Evolutionary conservation across 1,140 invertebrate genomes (phyloP).

Genomic region (Doryteuthis pealeii): DNA sequence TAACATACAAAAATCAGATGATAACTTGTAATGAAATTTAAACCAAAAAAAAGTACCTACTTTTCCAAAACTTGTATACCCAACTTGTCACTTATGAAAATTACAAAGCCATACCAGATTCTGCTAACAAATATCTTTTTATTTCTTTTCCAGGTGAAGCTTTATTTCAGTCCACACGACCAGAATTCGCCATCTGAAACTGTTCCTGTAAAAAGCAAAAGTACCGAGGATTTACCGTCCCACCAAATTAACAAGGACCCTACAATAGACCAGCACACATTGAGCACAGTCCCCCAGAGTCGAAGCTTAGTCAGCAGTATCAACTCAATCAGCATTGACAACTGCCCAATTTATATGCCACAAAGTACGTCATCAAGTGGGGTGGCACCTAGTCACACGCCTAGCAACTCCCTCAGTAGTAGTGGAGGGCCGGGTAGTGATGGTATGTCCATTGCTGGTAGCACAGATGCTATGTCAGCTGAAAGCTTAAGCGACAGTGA

Average conservation of each 20-base stretch:
- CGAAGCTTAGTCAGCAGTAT: neutral
- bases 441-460: constrained; percentile 10
- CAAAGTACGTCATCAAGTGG: too few species aligned
- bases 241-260: constrained; percentile 1
- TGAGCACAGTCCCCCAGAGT: neutral
- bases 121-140: too few species aligned
- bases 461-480: constrained; percentile 18
- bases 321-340: neutral
- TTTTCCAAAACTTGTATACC: too few species aligned
- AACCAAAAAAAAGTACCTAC: too few species aligned
- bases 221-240: constrained; percentile 10
- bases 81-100: too few species aligned
- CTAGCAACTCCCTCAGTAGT: neutral
- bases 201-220: neutral
- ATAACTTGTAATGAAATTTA: too few species aligned
- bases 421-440: constrained; percentile 17
- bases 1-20: too few species aligned
- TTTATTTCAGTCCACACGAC: constrained; percentile 17
- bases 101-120: too few species aligned
- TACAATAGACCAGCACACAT: neutral
- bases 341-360: too few species aligned
- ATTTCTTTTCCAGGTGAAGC: constrained; percentile 17
- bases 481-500: constrained; percentile 28
- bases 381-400: neutral
- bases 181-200: neutral